phyloP scores from a whole-genome alignment of 2,888 invertebrate genomes.

The Lepidocyrtoides sp. region DNA sequence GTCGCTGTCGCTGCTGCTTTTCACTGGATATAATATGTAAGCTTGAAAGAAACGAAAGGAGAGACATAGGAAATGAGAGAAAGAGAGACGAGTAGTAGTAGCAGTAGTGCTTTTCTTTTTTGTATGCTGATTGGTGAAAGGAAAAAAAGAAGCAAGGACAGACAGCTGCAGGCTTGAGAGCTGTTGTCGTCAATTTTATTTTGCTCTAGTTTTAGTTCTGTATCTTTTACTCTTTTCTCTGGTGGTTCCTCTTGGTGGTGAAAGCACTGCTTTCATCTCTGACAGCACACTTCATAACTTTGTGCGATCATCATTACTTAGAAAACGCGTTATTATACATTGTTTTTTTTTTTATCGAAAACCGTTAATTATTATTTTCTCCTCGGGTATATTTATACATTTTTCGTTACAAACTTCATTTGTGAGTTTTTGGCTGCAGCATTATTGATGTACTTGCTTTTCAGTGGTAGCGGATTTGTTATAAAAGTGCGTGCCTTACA shows the following conservation, averaged over 20 bases:
- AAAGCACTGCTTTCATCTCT: constrained; percentile 58
- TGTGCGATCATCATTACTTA: neutral
- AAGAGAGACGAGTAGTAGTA: no score
- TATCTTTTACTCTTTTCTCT: constrained; percentile 47
- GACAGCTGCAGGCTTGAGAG: constrained; percentile 71
- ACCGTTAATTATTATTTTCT: constrained; percentile 36
- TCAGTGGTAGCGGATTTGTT: neutral
- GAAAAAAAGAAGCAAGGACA: constrained; percentile 63
- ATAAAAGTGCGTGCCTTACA: constrained; percentile 45
- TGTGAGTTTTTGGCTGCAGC: neutral
- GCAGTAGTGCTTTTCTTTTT: constrained; percentile 58
- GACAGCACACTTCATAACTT: neutral
- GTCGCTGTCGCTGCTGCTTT: constrained; percentile 6
- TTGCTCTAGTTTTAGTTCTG: constrained; percentile 67
- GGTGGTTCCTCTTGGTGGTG: constrained; percentile 36
- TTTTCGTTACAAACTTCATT: neutral
- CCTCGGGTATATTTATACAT: neutral
- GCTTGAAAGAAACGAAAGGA: neutral
- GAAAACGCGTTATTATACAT: neutral
- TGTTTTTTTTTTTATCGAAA: neutral
- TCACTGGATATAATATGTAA: constrained; percentile 32
- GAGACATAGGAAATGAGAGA: neutral
- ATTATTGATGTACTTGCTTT: neutral
- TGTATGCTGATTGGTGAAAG: constrained; percentile 76
- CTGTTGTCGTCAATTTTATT: constrained; percentile 76